Conservation (phyloP, 2,113 vertebrate genomes). For the Trematomus loennbergii region DNA sequence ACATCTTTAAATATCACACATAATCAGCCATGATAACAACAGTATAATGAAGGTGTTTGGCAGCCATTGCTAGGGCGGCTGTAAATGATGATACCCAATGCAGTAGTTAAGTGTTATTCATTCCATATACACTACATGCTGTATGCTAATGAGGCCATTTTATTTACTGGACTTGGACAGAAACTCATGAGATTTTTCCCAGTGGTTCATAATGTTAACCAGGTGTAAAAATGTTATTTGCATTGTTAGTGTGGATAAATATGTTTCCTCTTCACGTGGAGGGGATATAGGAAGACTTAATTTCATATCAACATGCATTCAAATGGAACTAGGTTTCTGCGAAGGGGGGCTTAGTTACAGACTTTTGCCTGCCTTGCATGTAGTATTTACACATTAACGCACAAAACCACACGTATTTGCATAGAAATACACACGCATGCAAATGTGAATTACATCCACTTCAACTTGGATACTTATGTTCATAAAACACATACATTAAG, state of each 20-base stretch:
- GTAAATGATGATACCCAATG: constrained; percentile 54
- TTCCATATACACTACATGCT: constrained; percentile 32
- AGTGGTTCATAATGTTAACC: constrained; percentile 62
- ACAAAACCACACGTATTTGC: constrained; percentile 5
- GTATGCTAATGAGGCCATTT: constrained; percentile 70
- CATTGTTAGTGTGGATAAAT: constrained; percentile 60
- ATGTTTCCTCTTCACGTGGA: constrained; percentile 37
- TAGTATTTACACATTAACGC: constrained; percentile 28
- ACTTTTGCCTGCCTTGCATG: constrained; percentile 21
- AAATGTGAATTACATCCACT: not conserved
- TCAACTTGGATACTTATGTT: not conserved
- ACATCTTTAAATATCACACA: constrained; percentile 34
- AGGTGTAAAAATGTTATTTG: constrained; percentile 68
- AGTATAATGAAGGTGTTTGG: constrained; percentile 55
- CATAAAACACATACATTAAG: not conserved
- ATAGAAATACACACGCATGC: constrained; percentile 2
- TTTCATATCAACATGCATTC: constrained; percentile 75
- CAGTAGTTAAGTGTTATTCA: constrained; percentile 64
- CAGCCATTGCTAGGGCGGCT: constrained; percentile 29
- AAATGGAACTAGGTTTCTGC: constrained; percentile 63
- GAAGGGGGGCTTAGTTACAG: constrained; percentile 42
- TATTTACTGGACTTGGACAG: constrained; percentile 65
- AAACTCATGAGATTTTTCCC: constrained; percentile 43
- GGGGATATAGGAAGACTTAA: constrained; percentile 64
- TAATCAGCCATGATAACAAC: constrained; percentile 15